Base-by-base conservation (phyloP, 2,888 invertebrate species). In the Periphyllus acericola region DNA sequence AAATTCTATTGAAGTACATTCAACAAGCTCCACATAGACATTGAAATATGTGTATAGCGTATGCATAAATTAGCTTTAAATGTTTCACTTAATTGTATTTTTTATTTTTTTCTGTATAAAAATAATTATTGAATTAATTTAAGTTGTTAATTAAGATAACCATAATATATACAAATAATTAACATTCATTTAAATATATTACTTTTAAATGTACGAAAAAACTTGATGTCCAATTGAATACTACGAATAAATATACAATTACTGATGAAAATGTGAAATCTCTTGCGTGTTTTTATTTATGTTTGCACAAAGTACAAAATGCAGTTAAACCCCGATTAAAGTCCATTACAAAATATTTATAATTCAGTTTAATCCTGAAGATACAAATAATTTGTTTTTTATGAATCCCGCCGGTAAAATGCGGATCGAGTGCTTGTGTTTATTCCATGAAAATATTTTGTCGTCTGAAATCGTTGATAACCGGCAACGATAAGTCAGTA, bases 1-100 rank as follows among this genome's bases (percentile, higher is more conserved):
- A 97, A 89, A 93, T 93, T 89, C 93, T 99, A 21, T 92, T 98
- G 76, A 93, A 95, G 82, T 96, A 92, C 91, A 97, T 97, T 34
- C 80, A 89, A 86, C 66, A 83, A n/a, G 80, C 78, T 8, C 74
- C 72, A 4, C 46, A 52, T 78, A 84, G 34, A 78, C 78, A 34
- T 68, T 84, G 68, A 76, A 52, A 84, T 17, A 36, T 66, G 60
- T 55, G n/a, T 60, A 40, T 0, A n/a, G n/a, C n/a, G n/a, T n/a
- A 78, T 29, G 1, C 14, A 14, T 32, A 71, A 36, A 55, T 74
- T 60, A 60, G 36, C 40, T 75, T 74, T 60, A 14, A 34, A 52
- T 36, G 21, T 32, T 76, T 76, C n/a, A 34, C 32, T n/a, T 46
- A 14, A 84, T 29, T 36, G 3, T n/a, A 60, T 83, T 66, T 40